These are phyloP conservation scores for Xanthia icteritia DNA, from an alignment of 2,888 invertebrate species.

Conservation along the genomic window DNA sequence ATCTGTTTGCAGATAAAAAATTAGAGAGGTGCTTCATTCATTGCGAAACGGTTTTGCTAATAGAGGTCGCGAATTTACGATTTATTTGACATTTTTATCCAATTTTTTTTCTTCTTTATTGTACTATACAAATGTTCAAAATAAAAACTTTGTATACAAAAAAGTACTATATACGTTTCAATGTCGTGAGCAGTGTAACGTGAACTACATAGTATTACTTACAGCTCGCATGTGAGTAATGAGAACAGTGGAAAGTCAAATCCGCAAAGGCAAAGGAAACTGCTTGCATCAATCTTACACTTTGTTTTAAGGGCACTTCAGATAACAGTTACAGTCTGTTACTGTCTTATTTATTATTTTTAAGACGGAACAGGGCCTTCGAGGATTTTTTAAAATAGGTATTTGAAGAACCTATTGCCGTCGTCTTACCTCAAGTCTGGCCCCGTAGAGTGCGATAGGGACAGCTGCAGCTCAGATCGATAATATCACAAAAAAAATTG, in stretches of 20 bases:
- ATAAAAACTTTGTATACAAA: neutral
- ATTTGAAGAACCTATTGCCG: too few relatives aligned
- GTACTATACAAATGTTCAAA: neutral
- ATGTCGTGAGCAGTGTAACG: conserved; percentile 10
- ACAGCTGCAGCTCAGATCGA: too few relatives aligned
- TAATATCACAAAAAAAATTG: too few relatives aligned
- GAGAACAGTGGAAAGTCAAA: conserved; percentile 74
- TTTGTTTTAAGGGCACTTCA: conserved; percentile 32
- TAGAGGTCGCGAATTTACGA: conserved; percentile 10
- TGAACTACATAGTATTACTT: conserved; percentile 37
- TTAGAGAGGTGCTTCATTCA: conserved; percentile 10
- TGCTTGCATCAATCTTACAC: conserved; percentile 29
- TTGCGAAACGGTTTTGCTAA: conserved; percentile 15
- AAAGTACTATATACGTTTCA: conserved; percentile 8
- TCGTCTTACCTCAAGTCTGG: too few relatives aligned
- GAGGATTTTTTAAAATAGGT: too few relatives aligned
- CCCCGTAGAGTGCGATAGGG: too few relatives aligned
- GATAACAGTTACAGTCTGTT: neutral
- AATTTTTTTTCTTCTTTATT: neutral
- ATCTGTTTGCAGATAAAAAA: neutral
- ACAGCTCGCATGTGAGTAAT: conserved; percentile 73
- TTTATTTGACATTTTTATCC: conserved; percentile 9
- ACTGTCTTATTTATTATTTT: neutral
- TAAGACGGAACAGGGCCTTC: too few relatives aligned
- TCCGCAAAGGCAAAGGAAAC: conserved; percentile 69